Base-by-base conservation (phyloP, 1,140 invertebrate genomes). In the Aphidius gifuensis region DNA sequence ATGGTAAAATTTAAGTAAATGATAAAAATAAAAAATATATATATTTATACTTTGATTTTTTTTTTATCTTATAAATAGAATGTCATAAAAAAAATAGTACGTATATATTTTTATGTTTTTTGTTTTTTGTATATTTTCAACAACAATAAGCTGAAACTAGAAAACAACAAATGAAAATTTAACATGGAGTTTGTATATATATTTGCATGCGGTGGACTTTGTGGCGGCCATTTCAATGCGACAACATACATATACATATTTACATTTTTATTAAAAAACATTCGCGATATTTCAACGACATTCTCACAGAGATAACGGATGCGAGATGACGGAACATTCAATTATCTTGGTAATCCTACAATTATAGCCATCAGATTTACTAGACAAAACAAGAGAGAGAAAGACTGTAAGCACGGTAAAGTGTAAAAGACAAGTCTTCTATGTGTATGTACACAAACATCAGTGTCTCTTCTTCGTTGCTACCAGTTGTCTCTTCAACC, bases 191-290 rank as follows among this genome's bases (percentile, higher is more conserved):
- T 32, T 32, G 23, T 32, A 32, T 32, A 4, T 32, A 32, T 32
- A 32, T 32, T 32, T 32, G 23, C 23, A 32, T 32, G 23, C 23
- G 23, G 23, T 32, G 23, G 23, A 32, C 23, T 32, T 32, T 32
- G 23, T 32, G 23, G 23, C 23, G 23, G 23, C 23, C 23, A 32
- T 32, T 32, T 32, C 23, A 32, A 32, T 32, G 23, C 23, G 23
- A 32, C 23, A 32, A 32, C 23, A 43, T 6, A 51, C 47, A 44
- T 45, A 9, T 48, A 53, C 49, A 65, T 58, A 67, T 67, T 67
- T 67, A 67, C 66, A 68, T 68, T 68, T 68, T 65, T 68, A 68
- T 68, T 68, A 68, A 68, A 66, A 68, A 68, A 68, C 64, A 65
- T 68, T 65, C 61, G 55, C 64, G 59, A 50, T 65, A 51, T 58